Base-by-base conservation (phyloP, 2,888 invertebrate species). In the Muscina levida region DNA sequence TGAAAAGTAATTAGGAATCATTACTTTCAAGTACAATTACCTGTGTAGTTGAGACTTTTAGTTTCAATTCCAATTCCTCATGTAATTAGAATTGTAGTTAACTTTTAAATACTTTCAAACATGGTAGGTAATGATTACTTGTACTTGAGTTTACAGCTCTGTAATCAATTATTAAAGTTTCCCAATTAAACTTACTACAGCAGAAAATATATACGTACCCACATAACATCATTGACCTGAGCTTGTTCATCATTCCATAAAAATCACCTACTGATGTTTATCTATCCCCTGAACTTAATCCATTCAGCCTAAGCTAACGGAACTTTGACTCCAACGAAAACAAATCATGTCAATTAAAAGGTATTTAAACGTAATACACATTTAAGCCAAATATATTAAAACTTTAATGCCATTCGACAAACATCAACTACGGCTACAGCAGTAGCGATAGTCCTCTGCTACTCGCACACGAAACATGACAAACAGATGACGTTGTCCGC, bases 341-440 rank as follows among this genome's bases (percentile, higher is more conserved):
- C 75, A 82, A 74, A 74, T 83, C 85, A 85, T 88, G 88, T 89
- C 88, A 89, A 89, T 89, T 89, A 89, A 88, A 88, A 86, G 88
- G 89, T 87, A 89, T 89, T 88, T 89, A 88, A 87, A 84, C 86
- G 83, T 87, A 88, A 88, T 87, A 81, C 81, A 77, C 87, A 82
- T 82, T 82, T 83, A 79, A 78, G 71, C 74, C 72, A 77, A 76
- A 83, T 82, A 78, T 81, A 77, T 81, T 76, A 82, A 82, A 77
- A 76, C 79, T 82, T 83, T 82, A 83, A 83, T 82, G 67, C 82
- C 79, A 75, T 77, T 79, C 81, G 81, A 81, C 81, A 17, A n/a
- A n/a, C 42, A 15, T 10, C 46, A 15, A 24, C 26, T 13, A 15
- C 26, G 39, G 59, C 19, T 10, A 5, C 59, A 39, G 39, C 46